Base-by-base conservation (phyloP, 2,113 vertebrate genomes). In the Oophaga pumilio region DNA sequence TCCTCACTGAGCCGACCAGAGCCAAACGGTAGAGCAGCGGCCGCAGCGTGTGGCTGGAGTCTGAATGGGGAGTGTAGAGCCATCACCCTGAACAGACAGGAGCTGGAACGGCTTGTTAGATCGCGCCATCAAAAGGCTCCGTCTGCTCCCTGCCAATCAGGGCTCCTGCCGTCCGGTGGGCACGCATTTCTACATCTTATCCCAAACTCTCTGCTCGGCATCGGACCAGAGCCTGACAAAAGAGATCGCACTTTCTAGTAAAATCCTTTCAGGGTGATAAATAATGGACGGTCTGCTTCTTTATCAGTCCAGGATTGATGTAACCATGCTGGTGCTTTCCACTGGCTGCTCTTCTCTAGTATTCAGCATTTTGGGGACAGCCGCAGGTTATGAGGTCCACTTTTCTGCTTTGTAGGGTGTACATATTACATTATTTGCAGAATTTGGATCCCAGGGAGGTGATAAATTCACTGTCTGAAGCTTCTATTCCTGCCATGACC, bases 101-200 rank as follows among this genome's bases (percentile, higher is more conserved):
- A 96, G 95, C 95, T 96, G 96, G 97, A 98, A 97, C 96, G 94
- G 96, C 97, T 98, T 98, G 97, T 98, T 98, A 98, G 96, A 96
- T 97, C 96, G 96, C 95, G 96, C 95, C 97, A 97, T 98, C 97
- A 98, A 98, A 99, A 97, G 97, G 94, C 92, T 93, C 95, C 96
- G 95, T 97, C 94, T 95, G 95, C 95, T 96, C 96, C 95, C 95
- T 98, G 97, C 97, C 97, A 97, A 96, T 98, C 97, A 97, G 95
- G 92, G 94, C 97, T 97, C 95, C 95, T 96, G 96, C 96, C 93
- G 95, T 96, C 96, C 96, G 94, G 93, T 95, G 96, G 96, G 96
- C 96, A 96, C 96, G 96, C 96, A 96, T 97, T 97, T 96, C 96
- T 96, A 96, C 95, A 95, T 96, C 69, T 89, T 94, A 94, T 93